These are phyloP conservation scores for Pseudachorutes palmiensis DNA, from an alignment of 1,140 invertebrate genomes.

Conservation along the genomic window DNA sequence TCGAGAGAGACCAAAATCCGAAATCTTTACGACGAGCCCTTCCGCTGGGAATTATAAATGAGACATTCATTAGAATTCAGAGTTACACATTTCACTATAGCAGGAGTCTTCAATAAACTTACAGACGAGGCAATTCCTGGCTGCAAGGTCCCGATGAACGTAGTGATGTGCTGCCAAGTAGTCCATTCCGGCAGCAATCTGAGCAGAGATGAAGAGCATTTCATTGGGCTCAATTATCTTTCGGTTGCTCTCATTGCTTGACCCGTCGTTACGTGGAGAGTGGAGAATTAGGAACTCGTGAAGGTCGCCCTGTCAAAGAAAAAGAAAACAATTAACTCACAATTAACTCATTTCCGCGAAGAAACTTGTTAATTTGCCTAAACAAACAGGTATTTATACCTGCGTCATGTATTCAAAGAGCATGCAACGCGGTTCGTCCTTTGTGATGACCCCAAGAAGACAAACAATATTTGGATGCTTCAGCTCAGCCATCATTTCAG, in stretches of 20 bases:
- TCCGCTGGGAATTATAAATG: constrained; percentile 52
- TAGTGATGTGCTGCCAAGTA: constrained; percentile 90
- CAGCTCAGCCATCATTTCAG: constrained; percentile 85
- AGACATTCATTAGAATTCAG: constrained; percentile 42
- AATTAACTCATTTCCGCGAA: too few relatives aligned
- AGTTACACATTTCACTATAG: neutral
- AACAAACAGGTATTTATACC: constrained; percentile 26
- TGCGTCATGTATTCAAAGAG: constrained; percentile 90
- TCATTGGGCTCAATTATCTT: constrained; percentile 66
- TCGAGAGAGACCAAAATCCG: constrained; percentile 88
- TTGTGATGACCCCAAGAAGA: constrained; percentile 80
- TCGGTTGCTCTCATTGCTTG: constrained; percentile 54
- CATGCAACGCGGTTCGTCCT: constrained; percentile 89
- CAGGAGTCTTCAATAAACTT: too few relatives aligned
- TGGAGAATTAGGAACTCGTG: constrained; percentile 87
- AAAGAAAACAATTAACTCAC: neutral
- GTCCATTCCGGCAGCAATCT: constrained; percentile 93
- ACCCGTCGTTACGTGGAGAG: constrained; percentile 59
- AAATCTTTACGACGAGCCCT: constrained; percentile 87
- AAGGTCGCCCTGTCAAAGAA: constrained; percentile 63
- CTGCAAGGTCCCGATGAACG: constrained; percentile 91
- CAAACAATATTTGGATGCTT: constrained; percentile 93
- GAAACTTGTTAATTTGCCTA: too few relatives aligned
- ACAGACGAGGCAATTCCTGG: constrained; percentile 73
- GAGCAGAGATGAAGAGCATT: constrained; percentile 73